These are phyloP conservation scores for Dendrocincla tyrannina DNA, from an alignment of 2,797 vertebrate genomes.

Conservation along the genomic window DNA sequence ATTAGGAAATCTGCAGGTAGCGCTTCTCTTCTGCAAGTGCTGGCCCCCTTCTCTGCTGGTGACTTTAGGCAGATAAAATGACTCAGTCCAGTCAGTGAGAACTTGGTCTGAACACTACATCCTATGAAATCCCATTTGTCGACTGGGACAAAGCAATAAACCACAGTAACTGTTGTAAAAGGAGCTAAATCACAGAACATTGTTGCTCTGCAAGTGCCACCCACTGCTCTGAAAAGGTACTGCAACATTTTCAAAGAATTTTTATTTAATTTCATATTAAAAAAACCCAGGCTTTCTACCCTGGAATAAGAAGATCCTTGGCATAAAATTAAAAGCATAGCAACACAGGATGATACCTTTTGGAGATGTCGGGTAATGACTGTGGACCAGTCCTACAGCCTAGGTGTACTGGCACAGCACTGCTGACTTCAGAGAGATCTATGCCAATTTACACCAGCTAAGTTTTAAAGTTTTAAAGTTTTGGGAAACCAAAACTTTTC, in stretches of 20 bases:
- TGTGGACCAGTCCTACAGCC: neutral
- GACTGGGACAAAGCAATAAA: neutral
- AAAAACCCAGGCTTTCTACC: neutral
- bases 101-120: neutral
- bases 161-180: neutral
- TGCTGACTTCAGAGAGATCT: neutral
- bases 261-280: neutral
- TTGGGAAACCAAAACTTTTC: neutral
- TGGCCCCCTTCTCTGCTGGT: neutral
- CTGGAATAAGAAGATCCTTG: neutral
- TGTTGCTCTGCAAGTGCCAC: conserved; percentile 68
- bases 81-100: neutral
- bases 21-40: neutral
- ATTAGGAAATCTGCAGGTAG: neutral
- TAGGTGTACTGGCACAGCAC: neutral
- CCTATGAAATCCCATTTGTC: neutral
- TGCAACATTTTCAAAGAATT: neutral
- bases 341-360: neutral
- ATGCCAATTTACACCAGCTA: neutral
- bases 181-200: neutral
- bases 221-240: conserved; percentile 54
- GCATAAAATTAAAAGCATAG: neutral
- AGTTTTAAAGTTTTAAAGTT: neutral
- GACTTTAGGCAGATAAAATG: neutral
- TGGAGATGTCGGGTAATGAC: neutral